Conservation (phyloP, 1,140 invertebrate species). For the Heliothis subflexa region DNA sequence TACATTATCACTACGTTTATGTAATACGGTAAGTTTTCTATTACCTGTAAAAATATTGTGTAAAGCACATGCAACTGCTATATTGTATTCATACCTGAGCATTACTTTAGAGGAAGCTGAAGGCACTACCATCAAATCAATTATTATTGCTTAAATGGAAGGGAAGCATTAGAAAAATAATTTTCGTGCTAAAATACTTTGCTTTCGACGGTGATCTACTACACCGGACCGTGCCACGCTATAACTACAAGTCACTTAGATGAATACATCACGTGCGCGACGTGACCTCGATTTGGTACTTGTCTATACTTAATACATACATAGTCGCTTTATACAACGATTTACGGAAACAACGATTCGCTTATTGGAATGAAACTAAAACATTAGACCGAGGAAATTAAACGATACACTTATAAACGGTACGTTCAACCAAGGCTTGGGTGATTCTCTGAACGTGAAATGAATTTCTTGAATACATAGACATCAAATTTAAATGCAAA, state of each 20-base stretch:
- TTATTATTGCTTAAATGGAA: constrained; percentile 81
- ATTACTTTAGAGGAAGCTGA: constrained; percentile 81
- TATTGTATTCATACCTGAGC: constrained; percentile 75
- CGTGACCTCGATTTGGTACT: constrained; percentile 49
- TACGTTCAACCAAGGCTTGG: constrained; percentile 38
- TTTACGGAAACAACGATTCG: constrained; percentile 58
- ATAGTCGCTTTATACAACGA: constrained; percentile 51
- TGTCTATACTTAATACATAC: constrained; percentile 49
- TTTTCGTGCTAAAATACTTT: constrained; percentile 70
- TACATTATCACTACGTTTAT: constrained; percentile 81
- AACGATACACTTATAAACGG: constrained; percentile 31
- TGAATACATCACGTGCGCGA: constrained; percentile 57
- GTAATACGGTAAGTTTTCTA: constrained; percentile 83
- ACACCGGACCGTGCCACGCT: constrained; percentile 65
- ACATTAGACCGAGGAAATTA: constrained; percentile 39
- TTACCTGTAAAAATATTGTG: constrained; percentile 84
- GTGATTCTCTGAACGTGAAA: constrained; percentile 47
- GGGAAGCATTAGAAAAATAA: constrained; percentile 82
- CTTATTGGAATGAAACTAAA: constrained; percentile 65
- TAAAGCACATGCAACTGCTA: constrained; percentile 82
- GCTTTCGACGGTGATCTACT: constrained; percentile 68
- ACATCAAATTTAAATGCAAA: constrained; percentile 81
- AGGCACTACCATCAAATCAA: constrained; percentile 85
- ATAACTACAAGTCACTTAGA: constrained; percentile 56
- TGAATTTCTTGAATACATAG: constrained; percentile 58